Conservation (phyloP, 2,113 vertebrate species). For the Syngnathus scovelli region DNA sequence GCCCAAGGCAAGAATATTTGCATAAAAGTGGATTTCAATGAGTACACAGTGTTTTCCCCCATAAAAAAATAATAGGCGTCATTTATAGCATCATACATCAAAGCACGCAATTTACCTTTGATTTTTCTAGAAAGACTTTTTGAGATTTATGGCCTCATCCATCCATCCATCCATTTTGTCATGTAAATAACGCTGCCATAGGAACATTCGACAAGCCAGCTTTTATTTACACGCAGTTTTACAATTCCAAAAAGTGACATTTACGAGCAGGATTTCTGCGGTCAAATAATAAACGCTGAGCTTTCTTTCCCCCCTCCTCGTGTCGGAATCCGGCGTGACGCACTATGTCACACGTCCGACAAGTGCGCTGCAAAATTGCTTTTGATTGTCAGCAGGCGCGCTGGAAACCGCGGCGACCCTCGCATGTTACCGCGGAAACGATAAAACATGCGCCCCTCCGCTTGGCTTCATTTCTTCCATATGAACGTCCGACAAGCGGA, state of each 20-base stretch:
- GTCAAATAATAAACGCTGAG: background rate
- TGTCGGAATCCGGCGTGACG: background rate
- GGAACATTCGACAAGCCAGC: background rate
- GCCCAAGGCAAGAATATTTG: too few species aligned
- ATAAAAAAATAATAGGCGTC: too few species aligned
- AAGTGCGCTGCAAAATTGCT: conserved; percentile 29
- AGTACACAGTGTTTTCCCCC: too few species aligned
- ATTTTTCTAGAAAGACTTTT: background rate
- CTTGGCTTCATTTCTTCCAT: conserved; percentile 57
- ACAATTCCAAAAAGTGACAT: background rate
- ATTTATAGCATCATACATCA: too few species aligned
- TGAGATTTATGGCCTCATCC: background rate
- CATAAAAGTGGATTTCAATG: too few species aligned
- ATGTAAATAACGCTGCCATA: background rate
- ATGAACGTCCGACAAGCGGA: conserved; percentile 27
- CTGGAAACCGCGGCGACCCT: conserved; percentile 45
- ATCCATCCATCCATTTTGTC: background rate
- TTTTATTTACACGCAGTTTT: background rate
- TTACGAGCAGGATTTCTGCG: background rate
- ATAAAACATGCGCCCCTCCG: conserved; percentile 50
- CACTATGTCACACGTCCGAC: conserved; percentile 34
- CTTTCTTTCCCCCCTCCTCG: background rate
- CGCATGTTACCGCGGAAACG: conserved; percentile 53
- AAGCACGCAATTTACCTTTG: background rate
- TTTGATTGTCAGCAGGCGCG: conserved; percentile 56